These are phyloP conservation scores for Drosophila bifasciata DNA, from an alignment of 1,140 invertebrate species.

Conservation along the genomic window DNA sequence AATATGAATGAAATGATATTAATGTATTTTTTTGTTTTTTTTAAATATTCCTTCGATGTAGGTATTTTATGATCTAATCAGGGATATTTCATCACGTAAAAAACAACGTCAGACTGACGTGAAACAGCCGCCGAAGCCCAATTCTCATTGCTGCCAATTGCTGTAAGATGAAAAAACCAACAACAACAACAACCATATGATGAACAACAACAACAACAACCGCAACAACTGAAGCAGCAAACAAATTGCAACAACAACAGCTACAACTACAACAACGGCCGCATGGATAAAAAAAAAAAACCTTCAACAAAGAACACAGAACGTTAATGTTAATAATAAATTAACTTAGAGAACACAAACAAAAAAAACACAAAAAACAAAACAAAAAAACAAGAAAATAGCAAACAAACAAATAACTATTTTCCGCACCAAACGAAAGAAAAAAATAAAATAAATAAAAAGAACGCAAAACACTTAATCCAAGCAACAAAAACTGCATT, in stretches of 20 bases:
- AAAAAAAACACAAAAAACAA: conserved; percentile 18
- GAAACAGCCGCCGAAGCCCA: conserved; percentile 81
- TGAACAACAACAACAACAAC: conserved; percentile 18
- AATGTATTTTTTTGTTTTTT: not conserved
- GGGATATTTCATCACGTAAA: conserved; percentile 84
- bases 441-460: conserved; percentile 43
- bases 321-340: conserved; percentile 45
- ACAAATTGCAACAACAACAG: conserved; percentile 18
- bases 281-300: conserved; percentile 49
- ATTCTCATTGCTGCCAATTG: conserved; percentile 84
- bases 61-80: conserved; percentile 84
- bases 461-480: conserved; percentile 34
- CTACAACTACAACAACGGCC: conserved; percentile 56
- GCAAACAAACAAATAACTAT: conserved; percentile 55
- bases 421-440: conserved; percentile 42
- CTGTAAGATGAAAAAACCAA: conserved; percentile 59
- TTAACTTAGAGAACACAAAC: conserved; percentile 37
- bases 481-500: conserved; percentile 38
- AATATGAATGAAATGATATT: conserved; percentile 5
- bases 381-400: conserved; percentile 9
- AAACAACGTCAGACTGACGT: conserved; percentile 83
- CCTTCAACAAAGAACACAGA: conserved; percentile 32
- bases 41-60: conserved; percentile 21
- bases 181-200: conserved; percentile 11
- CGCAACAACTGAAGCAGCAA: conserved; percentile 13